phyloP scores from a whole-genome alignment of 2,113 vertebrate species.

The Oostethus manadensis region DNA sequence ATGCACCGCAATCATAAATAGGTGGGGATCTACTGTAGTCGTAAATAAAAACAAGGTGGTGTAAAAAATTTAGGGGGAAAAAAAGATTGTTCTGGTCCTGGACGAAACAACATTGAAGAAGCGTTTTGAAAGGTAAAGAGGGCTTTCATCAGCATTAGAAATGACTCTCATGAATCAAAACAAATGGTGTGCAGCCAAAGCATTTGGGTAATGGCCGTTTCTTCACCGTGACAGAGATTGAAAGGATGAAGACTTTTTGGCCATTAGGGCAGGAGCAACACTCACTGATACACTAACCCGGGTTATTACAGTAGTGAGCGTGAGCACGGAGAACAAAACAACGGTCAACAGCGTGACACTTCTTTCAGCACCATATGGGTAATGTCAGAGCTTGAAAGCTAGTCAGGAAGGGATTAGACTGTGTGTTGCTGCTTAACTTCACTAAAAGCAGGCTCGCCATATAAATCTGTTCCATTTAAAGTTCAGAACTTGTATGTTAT shows the following conservation, averaged over 20 bases:
- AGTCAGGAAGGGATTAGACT: background rate
- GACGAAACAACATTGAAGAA: background rate
- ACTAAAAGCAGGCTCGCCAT: conserved; percentile 10
- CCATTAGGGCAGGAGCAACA: conserved; percentile 30
- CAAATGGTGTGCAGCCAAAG: conserved; percentile 12
- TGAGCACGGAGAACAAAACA: conserved; percentile 21
- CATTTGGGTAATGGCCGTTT: conserved; percentile 25
- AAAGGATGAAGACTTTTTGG: conserved; percentile 32
- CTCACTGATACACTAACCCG: conserved; percentile 17
- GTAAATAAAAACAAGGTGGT: too few species aligned
- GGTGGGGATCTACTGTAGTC: too few species aligned
- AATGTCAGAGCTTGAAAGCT: conserved; percentile 8
- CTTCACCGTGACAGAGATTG: conserved; percentile 20
- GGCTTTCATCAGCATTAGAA: conserved; percentile 20
- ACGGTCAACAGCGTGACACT: conserved; percentile 27
- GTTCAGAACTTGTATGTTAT: conserved; percentile 13
- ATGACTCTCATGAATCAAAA: conserved; percentile 15
- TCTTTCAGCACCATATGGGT: background rate
- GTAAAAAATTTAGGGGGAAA: too few species aligned
- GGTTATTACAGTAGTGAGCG: conserved; percentile 35
- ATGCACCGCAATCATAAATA: too few species aligned
- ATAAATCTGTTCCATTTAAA: conserved; percentile 21
- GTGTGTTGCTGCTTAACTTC: background rate
- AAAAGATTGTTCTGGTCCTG: too few species aligned
- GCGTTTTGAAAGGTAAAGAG: conserved; percentile 11